Conservation (phyloP, 2,797 vertebrate species). For the Propithecus perrieri region DNA sequence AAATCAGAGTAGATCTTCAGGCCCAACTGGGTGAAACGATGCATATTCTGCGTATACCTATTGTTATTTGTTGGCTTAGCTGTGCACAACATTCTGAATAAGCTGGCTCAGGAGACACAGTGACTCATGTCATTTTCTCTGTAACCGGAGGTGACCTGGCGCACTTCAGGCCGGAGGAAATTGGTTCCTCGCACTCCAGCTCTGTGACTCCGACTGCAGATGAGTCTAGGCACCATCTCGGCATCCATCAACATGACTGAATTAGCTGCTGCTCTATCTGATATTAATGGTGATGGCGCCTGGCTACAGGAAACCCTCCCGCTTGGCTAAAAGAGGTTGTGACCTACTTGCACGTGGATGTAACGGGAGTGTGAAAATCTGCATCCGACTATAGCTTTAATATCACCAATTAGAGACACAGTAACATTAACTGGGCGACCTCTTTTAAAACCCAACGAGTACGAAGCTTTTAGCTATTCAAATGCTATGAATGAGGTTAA, state of each 20-base stretch:
- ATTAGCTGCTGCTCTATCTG: constrained; percentile 69
- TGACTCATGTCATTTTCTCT: constrained; percentile 30
- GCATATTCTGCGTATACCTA: neutral
- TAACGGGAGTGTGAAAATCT: constrained; percentile 55
- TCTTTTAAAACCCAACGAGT: constrained; percentile 28
- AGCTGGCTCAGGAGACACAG: neutral
- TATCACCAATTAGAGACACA: constrained; percentile 44
- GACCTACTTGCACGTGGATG: constrained; percentile 55
- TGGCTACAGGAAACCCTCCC: constrained; percentile 40
- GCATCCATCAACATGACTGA: constrained; percentile 68
- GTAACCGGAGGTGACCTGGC: neutral
- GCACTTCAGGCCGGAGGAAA: constrained; percentile 49
- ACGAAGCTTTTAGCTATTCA: constrained; percentile 48
- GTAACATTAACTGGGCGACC: neutral
- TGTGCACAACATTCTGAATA: neutral
- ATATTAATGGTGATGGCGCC: constrained; percentile 64
- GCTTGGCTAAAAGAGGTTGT: constrained; percentile 65
- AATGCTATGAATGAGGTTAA: neutral
- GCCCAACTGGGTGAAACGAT: neutral
- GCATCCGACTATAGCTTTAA: constrained; percentile 40
- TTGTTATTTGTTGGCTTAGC: neutral
- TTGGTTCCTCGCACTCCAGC: constrained; percentile 33
- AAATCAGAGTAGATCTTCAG: constrained; percentile 29
- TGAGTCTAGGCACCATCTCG: neutral
- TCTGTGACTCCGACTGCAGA: constrained; percentile 24